Percentiles rank a stretch among this genome's conserved stretches.
Evolutionary conservation across 1,140 invertebrate genomes (phyloP).

Genomic region (Euwallacea fornicatus): DNA sequence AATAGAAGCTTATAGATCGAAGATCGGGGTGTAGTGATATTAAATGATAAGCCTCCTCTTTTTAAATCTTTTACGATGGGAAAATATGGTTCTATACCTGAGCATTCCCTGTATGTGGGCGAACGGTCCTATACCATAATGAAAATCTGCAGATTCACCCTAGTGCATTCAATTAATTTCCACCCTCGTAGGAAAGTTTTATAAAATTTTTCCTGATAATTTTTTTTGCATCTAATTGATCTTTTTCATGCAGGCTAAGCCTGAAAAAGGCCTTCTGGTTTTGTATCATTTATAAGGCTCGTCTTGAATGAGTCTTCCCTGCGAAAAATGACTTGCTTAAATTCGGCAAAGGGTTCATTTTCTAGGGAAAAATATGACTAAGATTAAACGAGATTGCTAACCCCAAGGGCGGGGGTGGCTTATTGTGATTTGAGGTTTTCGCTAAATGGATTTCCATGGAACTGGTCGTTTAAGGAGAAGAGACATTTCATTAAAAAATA

Average conservation of each 20-base stretch:
- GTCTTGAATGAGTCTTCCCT: conserved; percentile 12
- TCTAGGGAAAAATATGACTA: conserved; percentile 20
- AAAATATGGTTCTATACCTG: conserved; percentile 5
- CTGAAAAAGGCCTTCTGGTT: conserved; percentile 15
- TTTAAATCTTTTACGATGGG: conserved; percentile 8
- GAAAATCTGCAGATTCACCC: no score
- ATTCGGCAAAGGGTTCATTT: conserved; percentile 9
- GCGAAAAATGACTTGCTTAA: conserved; percentile 10
- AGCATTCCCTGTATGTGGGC: no score
- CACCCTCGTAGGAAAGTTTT: no score
- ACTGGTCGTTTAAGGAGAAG: neutral
- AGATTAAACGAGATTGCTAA: conserved; percentile 11
- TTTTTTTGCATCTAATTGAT: conserved; percentile 15
- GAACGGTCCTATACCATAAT: no score
- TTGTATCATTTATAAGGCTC: conserved; percentile 15
- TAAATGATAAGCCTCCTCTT: conserved; percentile 11
- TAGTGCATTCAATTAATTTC: conserved; percentile 1
- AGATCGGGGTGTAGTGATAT: conserved; percentile 18
- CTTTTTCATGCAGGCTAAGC: conserved; percentile 7
- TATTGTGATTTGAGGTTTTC: neutral
- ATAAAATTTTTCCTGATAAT: no score
- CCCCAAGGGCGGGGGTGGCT: neutral
- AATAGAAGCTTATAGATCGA: conserved; percentile 9
- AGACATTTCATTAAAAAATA: no score
- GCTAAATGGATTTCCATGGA: conserved; percentile 1